phyloP scores from a whole-genome alignment of 2,797 vertebrate genomes.

The Danio albolineatus region DNA sequence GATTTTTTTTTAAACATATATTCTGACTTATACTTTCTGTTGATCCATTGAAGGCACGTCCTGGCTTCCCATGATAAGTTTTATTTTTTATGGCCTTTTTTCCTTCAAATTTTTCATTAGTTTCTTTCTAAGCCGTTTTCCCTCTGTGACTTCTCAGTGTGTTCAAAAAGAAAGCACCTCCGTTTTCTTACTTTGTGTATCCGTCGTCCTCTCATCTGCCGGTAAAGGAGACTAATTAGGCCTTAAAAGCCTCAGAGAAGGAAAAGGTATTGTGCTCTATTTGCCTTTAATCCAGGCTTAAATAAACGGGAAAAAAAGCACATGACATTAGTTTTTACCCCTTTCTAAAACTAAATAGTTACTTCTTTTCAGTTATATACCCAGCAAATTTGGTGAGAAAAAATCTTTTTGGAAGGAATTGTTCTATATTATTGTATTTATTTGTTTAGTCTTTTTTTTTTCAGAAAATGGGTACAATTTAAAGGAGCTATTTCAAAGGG shows the following conservation, averaged over 20 bases:
- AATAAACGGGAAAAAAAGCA: slow-evolving; percentile 13
- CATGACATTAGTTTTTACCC: background rate
- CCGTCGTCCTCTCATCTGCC: slow-evolving; percentile 41
- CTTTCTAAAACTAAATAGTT: background rate
- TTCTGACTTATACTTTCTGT: slow-evolving; percentile 44
- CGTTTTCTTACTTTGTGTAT: slow-evolving; percentile 19
- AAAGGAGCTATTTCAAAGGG: background rate
- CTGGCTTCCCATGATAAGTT: slow-evolving; percentile 58
- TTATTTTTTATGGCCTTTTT: slow-evolving; percentile 17
- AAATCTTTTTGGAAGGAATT: background rate
- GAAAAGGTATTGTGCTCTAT: slow-evolving; percentile 36
- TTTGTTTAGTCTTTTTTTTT: background rate
- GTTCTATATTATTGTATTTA: background rate
- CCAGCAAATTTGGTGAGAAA: background rate
- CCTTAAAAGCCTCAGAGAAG: slow-evolving; percentile 52
- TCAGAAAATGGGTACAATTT: background rate
- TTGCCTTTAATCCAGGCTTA: slow-evolving; percentile 36
- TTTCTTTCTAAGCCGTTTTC: slow-evolving; percentile 43
- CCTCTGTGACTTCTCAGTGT: slow-evolving; percentile 48
- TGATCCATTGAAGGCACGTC: slow-evolving; percentile 39
- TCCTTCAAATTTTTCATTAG: background rate
- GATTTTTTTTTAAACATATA: background rate
- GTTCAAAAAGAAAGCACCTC: slow-evolving; percentile 49
- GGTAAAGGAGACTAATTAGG: slow-evolving; percentile 58
- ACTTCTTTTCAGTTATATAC: background rate